Evolutionary conservation across 2,113 vertebrate species (phyloP).

Genomic region (Eublepharis macularius): DNA sequence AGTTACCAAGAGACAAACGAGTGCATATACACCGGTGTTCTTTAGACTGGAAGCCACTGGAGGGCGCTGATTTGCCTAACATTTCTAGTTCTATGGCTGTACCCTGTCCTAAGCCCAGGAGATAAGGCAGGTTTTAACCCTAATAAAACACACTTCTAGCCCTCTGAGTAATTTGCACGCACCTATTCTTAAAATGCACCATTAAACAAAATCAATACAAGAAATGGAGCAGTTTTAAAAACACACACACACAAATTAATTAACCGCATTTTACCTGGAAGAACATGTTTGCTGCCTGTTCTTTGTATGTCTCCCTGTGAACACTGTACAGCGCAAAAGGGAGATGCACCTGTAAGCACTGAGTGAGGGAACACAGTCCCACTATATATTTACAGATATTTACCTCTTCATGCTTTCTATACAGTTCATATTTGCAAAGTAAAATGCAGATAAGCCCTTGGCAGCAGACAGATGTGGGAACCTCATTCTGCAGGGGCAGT

Average conservation of each 20-base stretch:
- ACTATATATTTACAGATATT: background rate
- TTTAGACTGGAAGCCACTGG: background rate
- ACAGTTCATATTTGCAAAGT: background rate
- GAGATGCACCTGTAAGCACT: background rate
- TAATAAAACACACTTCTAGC: background rate
- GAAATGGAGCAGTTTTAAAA: constrained; percentile 10
- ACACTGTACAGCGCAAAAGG: background rate
- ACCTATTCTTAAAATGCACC: background rate
- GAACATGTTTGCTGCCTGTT: too few relatives aligned
- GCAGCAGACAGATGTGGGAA: background rate
- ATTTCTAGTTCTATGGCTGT: background rate
- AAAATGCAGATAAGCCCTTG: too few relatives aligned
- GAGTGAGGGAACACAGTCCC: background rate
- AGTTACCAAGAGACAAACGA: background rate
- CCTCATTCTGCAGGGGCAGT: background rate
- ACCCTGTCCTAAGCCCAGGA: too few relatives aligned
- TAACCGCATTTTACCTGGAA: background rate
- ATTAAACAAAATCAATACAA: constrained; percentile 20
- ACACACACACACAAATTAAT: background rate
- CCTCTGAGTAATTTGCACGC: constrained; percentile 13
- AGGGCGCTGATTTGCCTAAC: background rate
- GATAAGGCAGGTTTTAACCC: background rate
- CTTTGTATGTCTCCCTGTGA: background rate
- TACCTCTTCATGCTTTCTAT: background rate
- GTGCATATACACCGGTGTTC: too few relatives aligned